A percentile compares a stretch with the other conserved stretches of the same genome.
Evolutionary conservation across 2,113 vertebrate genomes (phyloP).

Genomic region (Falco punctatus): DNA sequence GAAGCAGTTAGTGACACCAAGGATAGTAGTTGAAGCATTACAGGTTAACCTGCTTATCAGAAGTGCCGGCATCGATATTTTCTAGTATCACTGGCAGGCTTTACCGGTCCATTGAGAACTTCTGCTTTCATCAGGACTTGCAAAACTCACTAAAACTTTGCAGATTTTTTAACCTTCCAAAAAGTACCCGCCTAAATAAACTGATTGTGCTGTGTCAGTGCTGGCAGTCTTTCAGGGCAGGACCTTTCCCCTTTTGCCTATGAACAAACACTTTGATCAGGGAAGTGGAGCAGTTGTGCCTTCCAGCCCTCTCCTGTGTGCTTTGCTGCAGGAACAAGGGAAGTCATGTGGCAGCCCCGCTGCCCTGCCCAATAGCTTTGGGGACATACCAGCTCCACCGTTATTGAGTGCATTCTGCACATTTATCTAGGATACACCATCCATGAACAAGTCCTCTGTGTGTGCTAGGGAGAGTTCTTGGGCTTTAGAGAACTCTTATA

Average conservation of each 20-base stretch:
- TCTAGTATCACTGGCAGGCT: constrained; percentile 19
- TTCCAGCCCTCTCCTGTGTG: neutral
- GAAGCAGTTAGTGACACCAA: constrained; percentile 53
- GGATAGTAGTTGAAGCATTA: constrained; percentile 47
- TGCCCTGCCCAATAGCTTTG: neutral
- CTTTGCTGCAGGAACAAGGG: neutral
- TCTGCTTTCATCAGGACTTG: constrained; percentile 47
- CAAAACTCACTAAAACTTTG: constrained; percentile 9
- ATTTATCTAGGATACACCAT: neutral
- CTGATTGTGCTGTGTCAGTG: neutral
- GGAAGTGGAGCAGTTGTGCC: rapidly evolving
- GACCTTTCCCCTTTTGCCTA: neutral
- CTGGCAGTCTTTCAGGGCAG: neutral
- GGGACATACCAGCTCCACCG: rapidly evolving
- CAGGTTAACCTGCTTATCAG: constrained; percentile 63
- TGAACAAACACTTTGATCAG: neutral
- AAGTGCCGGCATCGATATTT: constrained; percentile 51
- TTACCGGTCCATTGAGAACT: constrained; percentile 30
- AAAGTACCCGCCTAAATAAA: neutral
- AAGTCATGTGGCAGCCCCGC: neutral
- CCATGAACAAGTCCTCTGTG: neutral
- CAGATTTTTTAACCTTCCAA: neutral
- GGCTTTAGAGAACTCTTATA: rapidly evolving
- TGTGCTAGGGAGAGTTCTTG: rapidly evolving
- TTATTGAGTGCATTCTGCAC: neutral